Evolutionary conservation across 2,888 invertebrate species (phyloP).

Genomic region (Agelastica alni): DNA sequence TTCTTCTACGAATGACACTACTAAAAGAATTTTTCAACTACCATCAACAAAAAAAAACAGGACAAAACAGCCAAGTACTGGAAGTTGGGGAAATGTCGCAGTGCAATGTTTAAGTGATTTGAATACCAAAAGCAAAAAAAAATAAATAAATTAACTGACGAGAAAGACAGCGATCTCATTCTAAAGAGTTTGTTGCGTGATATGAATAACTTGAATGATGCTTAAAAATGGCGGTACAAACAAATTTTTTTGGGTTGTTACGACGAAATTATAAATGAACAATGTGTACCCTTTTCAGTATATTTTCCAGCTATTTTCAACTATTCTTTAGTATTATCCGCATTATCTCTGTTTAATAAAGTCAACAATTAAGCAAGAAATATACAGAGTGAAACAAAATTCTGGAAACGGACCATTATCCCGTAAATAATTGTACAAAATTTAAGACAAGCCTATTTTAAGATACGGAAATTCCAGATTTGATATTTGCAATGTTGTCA

Average conservation of each 20-base stretch:
- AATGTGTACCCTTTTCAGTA: slow-evolving; percentile 15
- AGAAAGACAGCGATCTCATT: slow-evolving; percentile 24
- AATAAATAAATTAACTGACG: slow-evolving; percentile 14
- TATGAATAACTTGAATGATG: slow-evolving; percentile 23
- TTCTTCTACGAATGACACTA: slow-evolving; percentile 6
- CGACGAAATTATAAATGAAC: slow-evolving; percentile 26
- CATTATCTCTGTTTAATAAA: slow-evolving; percentile 5
- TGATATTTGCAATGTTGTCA: too few relatives aligned
- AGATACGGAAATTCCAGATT: too few relatives aligned
- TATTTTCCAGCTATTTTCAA: slow-evolving; percentile 9
- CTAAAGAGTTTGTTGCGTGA: slow-evolving; percentile 24
- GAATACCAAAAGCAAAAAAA: slow-evolving; percentile 11
- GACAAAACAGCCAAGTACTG: slow-evolving; percentile 13
- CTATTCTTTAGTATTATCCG: slow-evolving; percentile 13
- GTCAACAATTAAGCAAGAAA: slow-evolving; percentile 17
- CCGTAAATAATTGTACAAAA: too few relatives aligned
- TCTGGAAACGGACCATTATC: too few relatives aligned
- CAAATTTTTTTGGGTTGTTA: slow-evolving; percentile 24
- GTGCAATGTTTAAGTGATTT: slow-evolving; percentile 6
- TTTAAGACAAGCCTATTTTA: too few relatives aligned
- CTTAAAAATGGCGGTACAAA: slow-evolving; percentile 26
- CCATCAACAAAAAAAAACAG: slow-evolving; percentile 13
- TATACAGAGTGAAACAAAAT: too few relatives aligned
- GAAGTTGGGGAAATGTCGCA: slow-evolving; percentile 19
- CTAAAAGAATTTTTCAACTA: slow-evolving; percentile 11